phyloP scores from a whole-genome alignment of 2,888 invertebrate genomes.

The Cepaea hortensis region DNA sequence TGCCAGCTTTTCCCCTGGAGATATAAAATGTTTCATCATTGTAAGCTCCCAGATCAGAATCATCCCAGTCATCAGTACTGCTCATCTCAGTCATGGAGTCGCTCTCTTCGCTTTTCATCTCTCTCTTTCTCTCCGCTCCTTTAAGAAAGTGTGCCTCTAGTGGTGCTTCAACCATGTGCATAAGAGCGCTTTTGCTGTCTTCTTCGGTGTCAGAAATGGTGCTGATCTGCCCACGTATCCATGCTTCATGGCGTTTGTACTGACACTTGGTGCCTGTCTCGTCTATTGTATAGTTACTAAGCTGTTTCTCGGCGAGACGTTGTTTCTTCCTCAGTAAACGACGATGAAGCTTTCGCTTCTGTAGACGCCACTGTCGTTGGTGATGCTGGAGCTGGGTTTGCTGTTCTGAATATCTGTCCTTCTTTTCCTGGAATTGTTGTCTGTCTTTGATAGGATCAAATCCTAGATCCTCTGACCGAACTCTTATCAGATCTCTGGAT shows the following conservation, averaged over 20 bases:
- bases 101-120: background rate
- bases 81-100: slow-evolving; percentile 1
- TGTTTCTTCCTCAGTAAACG: background rate
- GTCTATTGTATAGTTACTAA: background rate
- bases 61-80: background rate
- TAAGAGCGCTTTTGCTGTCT: background rate
- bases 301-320: background rate
- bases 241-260: slow-evolving; percentile 16
- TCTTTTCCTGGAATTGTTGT: slow-evolving; percentile 26
- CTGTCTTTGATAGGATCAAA: slow-evolving; percentile 24
- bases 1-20: no score
- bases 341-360: slow-evolving; percentile 21
- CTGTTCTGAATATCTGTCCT: slow-evolving; percentile 19
- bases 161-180: slow-evolving; percentile 15
- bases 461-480: slow-evolving; percentile 24
- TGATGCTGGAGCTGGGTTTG: slow-evolving; percentile 21
- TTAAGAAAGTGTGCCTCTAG: slow-evolving; percentile 27
- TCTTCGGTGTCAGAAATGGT: background rate
- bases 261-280: background rate
- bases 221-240: background rate
- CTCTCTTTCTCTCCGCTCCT: background rate
- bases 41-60: background rate
- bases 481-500: slow-evolving; percentile 20
- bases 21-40: background rate
- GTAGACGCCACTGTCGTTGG: slow-evolving; percentile 15